Evolutionary conservation across 2,797 vertebrate species (phyloP).

Genomic region (Acanthis flammea): DNA sequence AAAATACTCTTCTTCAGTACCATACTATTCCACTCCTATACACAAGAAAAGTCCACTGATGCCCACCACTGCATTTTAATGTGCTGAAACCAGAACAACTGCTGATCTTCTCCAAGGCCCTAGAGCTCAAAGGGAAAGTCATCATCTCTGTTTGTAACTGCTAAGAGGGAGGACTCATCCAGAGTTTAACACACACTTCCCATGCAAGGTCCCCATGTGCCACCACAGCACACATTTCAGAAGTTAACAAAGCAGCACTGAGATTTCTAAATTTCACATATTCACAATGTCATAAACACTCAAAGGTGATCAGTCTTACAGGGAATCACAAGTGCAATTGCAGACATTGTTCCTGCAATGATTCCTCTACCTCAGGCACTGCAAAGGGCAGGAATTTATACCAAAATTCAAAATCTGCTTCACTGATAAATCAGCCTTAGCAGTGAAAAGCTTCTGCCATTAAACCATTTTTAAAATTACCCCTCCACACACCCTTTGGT

Average conservation of each 20-base stretch:
- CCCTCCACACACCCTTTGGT: fast-evolving
- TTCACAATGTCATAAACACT: not conserved
- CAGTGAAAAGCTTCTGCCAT: not conserved
- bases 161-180: not conserved
- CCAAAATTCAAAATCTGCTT: not conserved
- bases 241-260: not conserved
- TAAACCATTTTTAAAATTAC: not conserved
- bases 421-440: not conserved
- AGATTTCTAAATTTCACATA: not conserved
- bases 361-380: not conserved
- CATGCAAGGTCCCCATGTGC: not conserved
- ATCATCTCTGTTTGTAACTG: not conserved
- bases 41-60: not conserved
- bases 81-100: not conserved
- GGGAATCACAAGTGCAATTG: not conserved
- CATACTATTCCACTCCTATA: not conserved
- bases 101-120: not conserved
- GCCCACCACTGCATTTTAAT: not conserved
- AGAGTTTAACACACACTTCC: not conserved
- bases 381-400: not conserved
- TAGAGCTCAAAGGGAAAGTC: not conserved
- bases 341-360: not conserved
- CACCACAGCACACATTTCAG: not conserved
- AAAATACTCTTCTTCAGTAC: not conserved
- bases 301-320: not conserved